A percentile compares a stretch with the other conserved stretches of the same genome.
Evolutionary conservation across 23 tunicate species (phyloP).

Genomic region (Trididemnum miniatum): DNA sequence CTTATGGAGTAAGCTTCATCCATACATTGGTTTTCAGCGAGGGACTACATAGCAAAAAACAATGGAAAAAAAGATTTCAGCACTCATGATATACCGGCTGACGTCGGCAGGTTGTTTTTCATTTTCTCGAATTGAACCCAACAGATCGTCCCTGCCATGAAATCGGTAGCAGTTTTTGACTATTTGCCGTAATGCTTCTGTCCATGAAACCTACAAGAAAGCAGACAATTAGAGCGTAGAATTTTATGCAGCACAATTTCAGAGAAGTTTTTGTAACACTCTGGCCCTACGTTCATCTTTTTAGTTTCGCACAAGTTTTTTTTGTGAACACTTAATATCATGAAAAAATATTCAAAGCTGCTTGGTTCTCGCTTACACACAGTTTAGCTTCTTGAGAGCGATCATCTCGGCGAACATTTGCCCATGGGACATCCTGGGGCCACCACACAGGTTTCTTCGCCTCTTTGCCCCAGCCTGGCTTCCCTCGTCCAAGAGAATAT

Average conservation of each 20-base stretch:
- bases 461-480: constrained; percentile 91
- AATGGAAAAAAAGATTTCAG: no score
- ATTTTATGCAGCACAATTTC: no score
- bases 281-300: no score
- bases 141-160: constrained; percentile 77
- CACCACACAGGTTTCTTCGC: constrained; percentile 86
- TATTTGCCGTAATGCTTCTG: constrained; percentile 82
- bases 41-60: no score
- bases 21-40: no score
- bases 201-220: constrained; percentile 79
- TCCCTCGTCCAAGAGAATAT: constrained; percentile 80
- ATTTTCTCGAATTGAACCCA: background rate
- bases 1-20: no score
- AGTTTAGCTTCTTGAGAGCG: constrained; percentile 63
- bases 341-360: background rate
- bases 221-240: no score
- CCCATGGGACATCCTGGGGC: constrained; percentile 97
- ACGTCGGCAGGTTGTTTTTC: no score
- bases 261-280: no score
- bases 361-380: constrained; percentile 20
- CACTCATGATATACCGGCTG: no score
- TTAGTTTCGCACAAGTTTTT: no score
- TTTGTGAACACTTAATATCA: no score
- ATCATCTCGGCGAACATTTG: constrained; percentile 78
- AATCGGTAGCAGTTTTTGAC: constrained; percentile 75